These are phyloP conservation scores for Lithodes maja DNA, from an alignment of 2,888 invertebrate genomes.

Conservation along the genomic window DNA sequence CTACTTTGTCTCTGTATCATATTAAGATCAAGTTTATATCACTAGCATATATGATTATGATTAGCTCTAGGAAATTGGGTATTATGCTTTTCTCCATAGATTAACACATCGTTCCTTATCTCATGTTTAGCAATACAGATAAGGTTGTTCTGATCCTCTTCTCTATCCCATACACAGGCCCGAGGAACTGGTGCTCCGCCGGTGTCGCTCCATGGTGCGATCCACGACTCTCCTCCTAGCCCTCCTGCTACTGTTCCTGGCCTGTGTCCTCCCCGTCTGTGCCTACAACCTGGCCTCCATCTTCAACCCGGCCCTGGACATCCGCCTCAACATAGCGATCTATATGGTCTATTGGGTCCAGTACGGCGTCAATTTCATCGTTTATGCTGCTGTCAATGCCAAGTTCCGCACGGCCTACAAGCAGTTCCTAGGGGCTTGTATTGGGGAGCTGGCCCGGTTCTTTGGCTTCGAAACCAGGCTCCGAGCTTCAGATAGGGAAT, in stretches of 20 bases:
- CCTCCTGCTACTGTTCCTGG: conserved; percentile 58
- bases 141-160: no score
- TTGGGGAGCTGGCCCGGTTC: background rate
- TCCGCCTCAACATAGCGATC: conserved; percentile 32
- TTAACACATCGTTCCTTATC: no score
- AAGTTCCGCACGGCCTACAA: conserved; percentile 39
- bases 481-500: background rate
- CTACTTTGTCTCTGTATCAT: no score
- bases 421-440: background rate
- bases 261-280: conserved; percentile 61
- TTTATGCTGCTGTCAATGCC: conserved; percentile 46
- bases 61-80: background rate
- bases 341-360: conserved; percentile 62
- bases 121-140: no score
- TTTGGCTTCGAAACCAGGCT: background rate
- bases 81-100: background rate
- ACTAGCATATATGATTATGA: no score
- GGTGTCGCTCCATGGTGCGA: conserved; percentile 33
- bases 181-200: conserved; percentile 17
- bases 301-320: background rate
- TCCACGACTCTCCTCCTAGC: conserved; percentile 48
- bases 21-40: no score
- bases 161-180: conserved; percentile 28
- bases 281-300: conserved; percentile 54
- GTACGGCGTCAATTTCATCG: conserved; percentile 58